phyloP scores from a whole-genome alignment of 2,888 invertebrate genomes.

The Aleiodes alternator region DNA sequence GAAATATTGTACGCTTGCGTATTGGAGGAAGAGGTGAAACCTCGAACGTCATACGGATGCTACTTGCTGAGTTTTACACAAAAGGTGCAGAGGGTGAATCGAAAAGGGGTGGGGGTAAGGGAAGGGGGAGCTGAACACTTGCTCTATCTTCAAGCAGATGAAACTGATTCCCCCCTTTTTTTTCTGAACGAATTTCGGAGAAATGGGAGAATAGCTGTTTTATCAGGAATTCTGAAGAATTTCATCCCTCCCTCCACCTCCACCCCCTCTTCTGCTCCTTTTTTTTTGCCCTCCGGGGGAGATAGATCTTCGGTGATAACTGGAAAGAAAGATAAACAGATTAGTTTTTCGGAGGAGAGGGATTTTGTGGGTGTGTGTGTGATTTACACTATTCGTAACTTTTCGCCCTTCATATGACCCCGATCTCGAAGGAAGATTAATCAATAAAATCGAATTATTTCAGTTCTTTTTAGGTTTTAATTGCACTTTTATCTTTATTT shows the following conservation, averaged over 20 bases:
- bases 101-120: neutral
- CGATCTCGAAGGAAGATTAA: slow-evolving; percentile 28
- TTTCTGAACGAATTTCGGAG: too few relatives aligned
- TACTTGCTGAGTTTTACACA: slow-evolving; percentile 5
- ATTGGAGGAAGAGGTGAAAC: slow-evolving; percentile 33
- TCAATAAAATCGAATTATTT: slow-evolving; percentile 43
- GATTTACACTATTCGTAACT: slow-evolving; percentile 22
- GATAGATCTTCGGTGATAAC: slow-evolving; percentile 11
- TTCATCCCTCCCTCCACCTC: too few relatives aligned
- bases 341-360: slow-evolving; percentile 32
- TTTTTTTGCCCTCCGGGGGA: neutral
- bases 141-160: too few relatives aligned
- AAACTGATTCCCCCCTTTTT: too few relatives aligned
- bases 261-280: too few relatives aligned
- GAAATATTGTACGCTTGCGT: slow-evolving; percentile 43
- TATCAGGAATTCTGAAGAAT: too few relatives aligned
- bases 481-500: too few relatives aligned
- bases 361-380: neutral
- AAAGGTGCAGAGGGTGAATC: neutral
- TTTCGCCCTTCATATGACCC: slow-evolving; percentile 41
- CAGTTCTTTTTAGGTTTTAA: neutral
- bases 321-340: slow-evolving; percentile 38
- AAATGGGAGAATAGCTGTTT: too few relatives aligned
- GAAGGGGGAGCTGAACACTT: too few relatives aligned
- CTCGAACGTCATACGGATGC: slow-evolving; percentile 41